Evolutionary conservation across 2,797 vertebrate species (phyloP).

Genomic region (Echeneis naucrates): DNA sequence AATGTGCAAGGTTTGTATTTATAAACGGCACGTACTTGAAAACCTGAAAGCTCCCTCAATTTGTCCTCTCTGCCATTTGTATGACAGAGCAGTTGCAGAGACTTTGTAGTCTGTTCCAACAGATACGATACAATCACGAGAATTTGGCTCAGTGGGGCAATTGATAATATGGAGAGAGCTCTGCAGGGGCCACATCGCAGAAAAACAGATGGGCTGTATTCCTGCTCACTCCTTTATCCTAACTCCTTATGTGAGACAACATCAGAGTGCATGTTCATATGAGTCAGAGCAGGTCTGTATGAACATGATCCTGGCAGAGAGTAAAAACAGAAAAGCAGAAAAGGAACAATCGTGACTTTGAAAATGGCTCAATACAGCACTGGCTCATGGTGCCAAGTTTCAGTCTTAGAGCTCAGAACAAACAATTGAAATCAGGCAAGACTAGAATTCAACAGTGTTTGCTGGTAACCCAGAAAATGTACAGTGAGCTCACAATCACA

Average conservation of each 20-base stretch:
- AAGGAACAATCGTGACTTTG: background rate
- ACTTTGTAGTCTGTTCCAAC: constrained; percentile 63
- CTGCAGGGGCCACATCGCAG: constrained; percentile 56
- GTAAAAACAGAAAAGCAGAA: background rate
- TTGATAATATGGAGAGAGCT: constrained; percentile 46
- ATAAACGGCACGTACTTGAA: constrained; percentile 24
- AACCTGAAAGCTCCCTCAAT: constrained; percentile 30
- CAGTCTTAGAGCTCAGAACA: background rate
- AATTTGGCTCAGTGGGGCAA: constrained; percentile 54
- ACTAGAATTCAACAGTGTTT: too few species aligned
- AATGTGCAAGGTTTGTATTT: constrained; percentile 45
- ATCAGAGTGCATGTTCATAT: constrained; percentile 16
- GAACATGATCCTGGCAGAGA: background rate
- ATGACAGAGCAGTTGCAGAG: constrained; percentile 43
- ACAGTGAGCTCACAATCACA: too few species aligned
- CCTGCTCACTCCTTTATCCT: constrained; percentile 24
- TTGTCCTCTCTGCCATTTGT: constrained; percentile 39
- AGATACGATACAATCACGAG: constrained; percentile 49
- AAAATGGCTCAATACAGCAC: background rate
- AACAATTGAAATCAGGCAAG: background rate
- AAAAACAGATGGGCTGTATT: constrained; percentile 53
- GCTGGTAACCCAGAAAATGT: too few species aligned
- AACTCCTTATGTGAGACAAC: constrained; percentile 31
- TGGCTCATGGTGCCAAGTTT: background rate
- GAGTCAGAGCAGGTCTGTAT: constrained; percentile 11